These are phyloP conservation scores for Drosophila conformis DNA, from an alignment of 2,888 invertebrate species.

Conservation along the genomic window DNA sequence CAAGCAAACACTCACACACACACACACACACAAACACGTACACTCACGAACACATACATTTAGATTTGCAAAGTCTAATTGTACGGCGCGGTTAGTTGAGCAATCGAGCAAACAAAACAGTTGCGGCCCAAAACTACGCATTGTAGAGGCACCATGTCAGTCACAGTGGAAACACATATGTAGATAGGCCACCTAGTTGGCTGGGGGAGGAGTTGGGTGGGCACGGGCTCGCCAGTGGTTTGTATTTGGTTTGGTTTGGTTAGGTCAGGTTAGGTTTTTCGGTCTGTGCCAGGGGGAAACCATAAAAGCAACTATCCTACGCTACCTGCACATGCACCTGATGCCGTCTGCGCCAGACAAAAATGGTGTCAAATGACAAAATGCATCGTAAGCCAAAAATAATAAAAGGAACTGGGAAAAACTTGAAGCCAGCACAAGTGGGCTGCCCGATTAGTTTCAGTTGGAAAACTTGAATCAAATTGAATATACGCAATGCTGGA, in stretches of 20 bases:
- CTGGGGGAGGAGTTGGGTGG: slow-evolving; percentile 1
- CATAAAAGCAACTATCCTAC: slow-evolving; percentile 65
- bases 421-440: slow-evolving; percentile 31
- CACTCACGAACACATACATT: background rate
- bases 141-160: slow-evolving; percentile 40
- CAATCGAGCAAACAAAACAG: slow-evolving; percentile 71
- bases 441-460: slow-evolving; percentile 40
- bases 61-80: slow-evolving; percentile 15
- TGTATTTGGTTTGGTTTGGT: slow-evolving; percentile 41
- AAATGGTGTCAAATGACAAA: slow-evolving; percentile 78
- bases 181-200: background rate
- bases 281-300: slow-evolving; percentile 58
- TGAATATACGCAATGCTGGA: background rate
- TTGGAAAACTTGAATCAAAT: background rate
- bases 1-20: slow-evolving; percentile 21
- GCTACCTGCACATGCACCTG: slow-evolving; percentile 39
- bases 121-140: slow-evolving; percentile 58
- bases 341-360: slow-evolving; percentile 57
- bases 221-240: slow-evolving; percentile 41
- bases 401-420: slow-evolving; percentile 46
- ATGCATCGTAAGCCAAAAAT: slow-evolving; percentile 64
- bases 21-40: slow-evolving; percentile 11
- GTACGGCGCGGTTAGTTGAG: slow-evolving; percentile 69
- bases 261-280: slow-evolving; percentile 36
- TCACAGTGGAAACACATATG: slow-evolving; percentile 38